Evolutionary conservation across 2,113 vertebrate species (phyloP).

Genomic region (Ophthalmolycus amberensis): DNA sequence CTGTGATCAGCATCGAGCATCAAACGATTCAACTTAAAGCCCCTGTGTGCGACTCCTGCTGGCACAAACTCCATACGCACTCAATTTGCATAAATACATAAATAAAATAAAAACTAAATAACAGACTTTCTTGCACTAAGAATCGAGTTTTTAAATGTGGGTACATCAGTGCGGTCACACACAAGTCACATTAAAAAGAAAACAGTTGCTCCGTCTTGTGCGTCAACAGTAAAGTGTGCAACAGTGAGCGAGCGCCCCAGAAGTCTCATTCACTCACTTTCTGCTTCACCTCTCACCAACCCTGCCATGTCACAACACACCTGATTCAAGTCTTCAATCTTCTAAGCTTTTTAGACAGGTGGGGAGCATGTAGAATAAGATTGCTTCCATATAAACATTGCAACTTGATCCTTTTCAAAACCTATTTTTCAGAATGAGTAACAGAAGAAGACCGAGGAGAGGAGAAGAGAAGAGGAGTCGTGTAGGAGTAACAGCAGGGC

Average conservation of each 20-base stretch:
- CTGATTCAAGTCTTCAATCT: background rate
- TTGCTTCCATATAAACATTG: background rate
- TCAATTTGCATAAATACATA: background rate
- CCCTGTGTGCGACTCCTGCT: background rate
- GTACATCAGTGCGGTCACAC: background rate
- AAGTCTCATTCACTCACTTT: constrained; percentile 15
- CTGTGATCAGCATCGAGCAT: background rate
- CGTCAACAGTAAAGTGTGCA: constrained; percentile 2
- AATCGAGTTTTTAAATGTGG: background rate
- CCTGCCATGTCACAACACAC: constrained; percentile 20
- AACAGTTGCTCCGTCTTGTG: background rate
- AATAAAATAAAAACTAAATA: background rate
- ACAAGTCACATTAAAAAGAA: background rate
- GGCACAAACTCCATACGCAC: background rate
- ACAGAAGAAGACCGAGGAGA: constrained; percentile 3
- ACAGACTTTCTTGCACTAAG: background rate
- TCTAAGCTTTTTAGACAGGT: constrained; percentile 15
- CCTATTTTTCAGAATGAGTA: constrained; percentile 30
- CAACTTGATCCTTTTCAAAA: constrained; percentile 27
- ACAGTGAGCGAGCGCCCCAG: background rate
- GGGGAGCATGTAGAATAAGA: background rate
- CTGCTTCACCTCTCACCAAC: constrained; percentile 28
- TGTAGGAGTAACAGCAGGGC: constrained; percentile 43
- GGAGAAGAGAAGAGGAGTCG: constrained; percentile 28
- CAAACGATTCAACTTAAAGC: background rate